phyloP scores from a whole-genome alignment of 2,797 vertebrate genomes.

The Halcyon chelicuti region DNA sequence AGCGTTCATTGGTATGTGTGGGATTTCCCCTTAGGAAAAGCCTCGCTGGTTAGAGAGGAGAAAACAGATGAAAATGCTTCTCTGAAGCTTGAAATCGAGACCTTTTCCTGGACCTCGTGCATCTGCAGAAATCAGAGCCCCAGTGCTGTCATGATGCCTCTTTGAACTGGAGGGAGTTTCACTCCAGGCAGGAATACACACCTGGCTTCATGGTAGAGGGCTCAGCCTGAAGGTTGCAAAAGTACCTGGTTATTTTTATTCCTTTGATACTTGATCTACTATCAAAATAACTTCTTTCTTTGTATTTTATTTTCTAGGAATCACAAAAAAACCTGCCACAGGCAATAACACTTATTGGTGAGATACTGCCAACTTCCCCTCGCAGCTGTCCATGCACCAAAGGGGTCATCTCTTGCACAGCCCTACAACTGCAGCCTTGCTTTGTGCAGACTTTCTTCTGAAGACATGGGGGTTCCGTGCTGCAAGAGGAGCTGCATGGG shows the following conservation, averaged over 20 bases:
- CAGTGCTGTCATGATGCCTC: background rate
- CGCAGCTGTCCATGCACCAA: background rate
- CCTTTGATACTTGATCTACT: constrained; percentile 37
- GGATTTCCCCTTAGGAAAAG: background rate
- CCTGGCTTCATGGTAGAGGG: background rate
- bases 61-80: background rate
- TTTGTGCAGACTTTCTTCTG: background rate
- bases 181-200: background rate
- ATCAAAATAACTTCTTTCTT: background rate
- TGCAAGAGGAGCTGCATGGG: background rate
- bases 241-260: constrained; percentile 25
- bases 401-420: background rate
- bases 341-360: background rate
- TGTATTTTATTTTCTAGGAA: background rate
- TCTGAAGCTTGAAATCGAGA: background rate
- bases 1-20: fast-evolving
- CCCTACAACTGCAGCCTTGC: background rate
- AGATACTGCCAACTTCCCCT: background rate
- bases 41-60: background rate
- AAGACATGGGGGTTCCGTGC: background rate
- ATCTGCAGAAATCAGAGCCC: constrained; percentile 4
- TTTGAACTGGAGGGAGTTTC: background rate
- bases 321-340: background rate
- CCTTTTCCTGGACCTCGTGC: background rate
- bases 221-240: constrained; percentile 3